Percentiles rank a stretch among this genome's conserved stretches.
Evolutionary conservation across 2,797 vertebrate species (phyloP).

Genomic region (Thaleichthys pacificus): DNA sequence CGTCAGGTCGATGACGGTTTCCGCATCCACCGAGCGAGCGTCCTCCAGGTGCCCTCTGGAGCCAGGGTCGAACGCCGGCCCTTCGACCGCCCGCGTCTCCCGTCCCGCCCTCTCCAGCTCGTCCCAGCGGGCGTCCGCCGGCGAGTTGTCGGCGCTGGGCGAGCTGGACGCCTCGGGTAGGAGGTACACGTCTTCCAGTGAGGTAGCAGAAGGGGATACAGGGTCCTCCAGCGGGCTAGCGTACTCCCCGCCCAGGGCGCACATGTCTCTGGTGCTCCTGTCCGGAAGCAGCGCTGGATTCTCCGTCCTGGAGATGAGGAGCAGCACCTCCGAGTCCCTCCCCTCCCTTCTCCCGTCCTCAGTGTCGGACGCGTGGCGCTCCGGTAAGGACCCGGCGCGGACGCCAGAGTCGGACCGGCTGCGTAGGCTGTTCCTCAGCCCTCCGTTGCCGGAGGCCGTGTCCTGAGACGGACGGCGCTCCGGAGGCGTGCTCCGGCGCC

Average conservation of each 20-base stretch:
- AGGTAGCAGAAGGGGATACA: constrained; percentile 68
- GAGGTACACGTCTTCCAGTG: constrained; percentile 62
- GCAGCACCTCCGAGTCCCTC: constrained; percentile 48
- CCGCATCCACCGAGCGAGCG: constrained; percentile 15
- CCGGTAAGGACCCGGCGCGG: constrained; percentile 45
- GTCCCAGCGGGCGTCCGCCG: constrained; percentile 31
- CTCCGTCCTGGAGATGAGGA: constrained; percentile 58
- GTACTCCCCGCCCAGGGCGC: constrained; percentile 61
- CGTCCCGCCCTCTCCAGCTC: constrained; percentile 17
- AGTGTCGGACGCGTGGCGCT: constrained; percentile 9
- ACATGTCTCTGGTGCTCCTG: constrained; percentile 36
- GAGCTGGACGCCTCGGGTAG: constrained; percentile 69
- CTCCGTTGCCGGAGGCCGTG: neutral
- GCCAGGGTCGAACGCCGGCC: constrained; percentile 36
- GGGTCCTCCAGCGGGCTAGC: constrained; percentile 71
- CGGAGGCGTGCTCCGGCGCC: constrained; percentile 28
- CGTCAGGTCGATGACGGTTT: constrained; percentile 50
- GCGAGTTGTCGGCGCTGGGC: constrained; percentile 55
- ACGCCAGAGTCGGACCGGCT: constrained; percentile 45
- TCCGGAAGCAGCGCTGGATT: constrained; percentile 43
- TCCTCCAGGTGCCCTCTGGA: constrained; percentile 19
- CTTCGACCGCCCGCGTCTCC: constrained; percentile 23
- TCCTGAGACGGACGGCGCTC: constrained; percentile 39
- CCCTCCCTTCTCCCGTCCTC: constrained; percentile 39
- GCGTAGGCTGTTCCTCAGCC: constrained; percentile 58